Evolutionary conservation across 2,888 invertebrate species (phyloP), one percentile per base, ranked within the genome.

Genomic region (Cheilosia vernalis): DNA sequence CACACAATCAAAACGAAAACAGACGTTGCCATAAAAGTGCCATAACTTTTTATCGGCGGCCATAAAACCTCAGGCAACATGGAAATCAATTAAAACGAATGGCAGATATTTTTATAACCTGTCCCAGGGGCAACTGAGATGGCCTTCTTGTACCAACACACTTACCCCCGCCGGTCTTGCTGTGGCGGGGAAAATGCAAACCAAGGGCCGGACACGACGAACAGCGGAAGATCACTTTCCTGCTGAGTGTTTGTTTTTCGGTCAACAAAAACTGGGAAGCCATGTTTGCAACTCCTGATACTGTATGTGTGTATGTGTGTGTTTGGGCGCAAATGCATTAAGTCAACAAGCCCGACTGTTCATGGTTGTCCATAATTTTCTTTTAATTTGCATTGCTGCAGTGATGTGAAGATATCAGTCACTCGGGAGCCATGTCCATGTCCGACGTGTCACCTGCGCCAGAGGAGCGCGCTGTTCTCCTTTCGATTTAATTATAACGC

Each of bases 21-120:
- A 70, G 70, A 70, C 47, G 55, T 40, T 66, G 64, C 61, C 72
- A 80, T 80, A 80, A 80, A 80, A 73, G 61, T 66, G 72, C 64
- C 72, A 80, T 80, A 80, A 73, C 53, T 80, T 70, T 73, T 80
- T 66, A 80, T 80, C 44, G 79, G 15, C n/a, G n/a, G 17, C 66
- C 72, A 73, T 80, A 80, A 80, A 80, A 80, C 58, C 51, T 64
- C 56, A 60, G 24, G 53, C 72, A 73, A 80, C 79, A 72, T 73
- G 79, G 30, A 73, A 73, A 72, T 72, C 79, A 80, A 80, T 80
- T 73, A 80, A 80, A 67, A 44, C 53, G 33, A 42, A 64, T 66
- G 60, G 70, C 55, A 58, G 58, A 70, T 64, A 63, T 49, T 78
- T 70, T 78, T 78, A 70, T 49, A 78, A 63, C 78, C 77, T 61